Evolutionary conservation across 2,113 vertebrate genomes (phyloP).

Genomic region (Typhlomys cinereus): DNA sequence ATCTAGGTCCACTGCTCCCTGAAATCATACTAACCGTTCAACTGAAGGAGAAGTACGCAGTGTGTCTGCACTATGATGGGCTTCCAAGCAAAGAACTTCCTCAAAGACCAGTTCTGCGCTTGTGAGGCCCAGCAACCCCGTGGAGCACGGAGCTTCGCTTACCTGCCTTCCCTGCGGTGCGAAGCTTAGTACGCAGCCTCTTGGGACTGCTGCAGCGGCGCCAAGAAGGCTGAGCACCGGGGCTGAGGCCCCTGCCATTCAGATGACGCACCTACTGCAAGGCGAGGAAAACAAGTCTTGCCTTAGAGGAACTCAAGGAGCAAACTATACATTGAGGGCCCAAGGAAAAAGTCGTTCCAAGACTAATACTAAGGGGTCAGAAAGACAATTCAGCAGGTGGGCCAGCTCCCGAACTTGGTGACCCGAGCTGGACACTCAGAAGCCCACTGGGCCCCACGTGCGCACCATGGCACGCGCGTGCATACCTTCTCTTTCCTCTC

Average conservation of each 20-base stretch:
- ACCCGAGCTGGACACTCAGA: too few species aligned
- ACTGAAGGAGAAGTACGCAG: not conserved
- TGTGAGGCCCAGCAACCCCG: not conserved
- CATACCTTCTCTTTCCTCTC: too few species aligned
- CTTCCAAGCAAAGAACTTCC: not conserved
- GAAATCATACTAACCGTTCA: not conserved
- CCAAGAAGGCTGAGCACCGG: not conserved
- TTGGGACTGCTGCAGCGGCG: too few species aligned
- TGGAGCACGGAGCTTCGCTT: too few species aligned
- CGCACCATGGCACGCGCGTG: too few species aligned
- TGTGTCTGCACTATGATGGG: not conserved
- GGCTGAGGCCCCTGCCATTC: too few species aligned
- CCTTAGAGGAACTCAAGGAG: slow-evolving; percentile 32
- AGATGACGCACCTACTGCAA: too few species aligned
- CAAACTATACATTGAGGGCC: slow-evolving; percentile 2
- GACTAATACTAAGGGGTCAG: not conserved
- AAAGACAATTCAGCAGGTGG: too few species aligned
- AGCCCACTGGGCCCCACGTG: too few species aligned
- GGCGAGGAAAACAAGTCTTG: not conserved
- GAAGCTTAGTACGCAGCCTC: not conserved
- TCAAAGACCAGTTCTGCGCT: not conserved
- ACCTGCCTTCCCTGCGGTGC: not conserved
- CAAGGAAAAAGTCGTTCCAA: not conserved
- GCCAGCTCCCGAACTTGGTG: too few species aligned
- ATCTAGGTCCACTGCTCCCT: not conserved